Conservation (phyloP, 1,140 invertebrate species). For the Ostrea edulis region DNA sequence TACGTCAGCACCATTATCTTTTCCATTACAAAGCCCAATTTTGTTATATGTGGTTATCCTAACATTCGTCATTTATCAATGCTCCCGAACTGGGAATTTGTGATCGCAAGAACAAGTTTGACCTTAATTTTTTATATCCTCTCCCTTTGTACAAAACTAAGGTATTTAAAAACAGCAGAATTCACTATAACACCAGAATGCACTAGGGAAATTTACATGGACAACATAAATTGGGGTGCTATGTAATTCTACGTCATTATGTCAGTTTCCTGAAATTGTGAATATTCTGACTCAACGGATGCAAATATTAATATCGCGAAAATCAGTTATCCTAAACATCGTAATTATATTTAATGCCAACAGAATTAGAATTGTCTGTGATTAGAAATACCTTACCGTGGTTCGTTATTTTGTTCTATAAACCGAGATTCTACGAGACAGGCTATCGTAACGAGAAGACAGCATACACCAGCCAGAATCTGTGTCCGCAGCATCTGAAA, state of each 20-base stretch:
- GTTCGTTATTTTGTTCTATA: not conserved
- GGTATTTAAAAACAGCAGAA: no score
- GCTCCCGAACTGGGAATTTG: no score
- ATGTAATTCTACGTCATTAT: not conserved
- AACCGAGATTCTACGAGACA: not conserved
- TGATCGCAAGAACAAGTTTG: no score
- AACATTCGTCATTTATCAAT: no score
- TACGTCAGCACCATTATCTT: no score
- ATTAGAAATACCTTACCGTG: not conserved
- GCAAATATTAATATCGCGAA: not conserved
- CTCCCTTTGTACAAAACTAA: no score
- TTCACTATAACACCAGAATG: no score
- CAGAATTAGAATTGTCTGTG: not conserved
- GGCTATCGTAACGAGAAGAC: not conserved
- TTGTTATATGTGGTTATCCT: no score
- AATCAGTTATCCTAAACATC: not conserved
- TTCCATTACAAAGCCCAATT: no score
- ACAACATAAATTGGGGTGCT: no score
- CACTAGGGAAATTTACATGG: no score
- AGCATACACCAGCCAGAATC: not conserved
- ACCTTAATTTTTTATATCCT: no score
- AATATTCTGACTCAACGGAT: not conserved
- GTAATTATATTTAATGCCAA: not conserved
- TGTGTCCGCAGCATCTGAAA: constrained; percentile 19
- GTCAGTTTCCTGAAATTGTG: not conserved